phyloP scores from a whole-genome alignment of 2,797 vertebrate species.

The Poeciliopsis infans region DNA sequence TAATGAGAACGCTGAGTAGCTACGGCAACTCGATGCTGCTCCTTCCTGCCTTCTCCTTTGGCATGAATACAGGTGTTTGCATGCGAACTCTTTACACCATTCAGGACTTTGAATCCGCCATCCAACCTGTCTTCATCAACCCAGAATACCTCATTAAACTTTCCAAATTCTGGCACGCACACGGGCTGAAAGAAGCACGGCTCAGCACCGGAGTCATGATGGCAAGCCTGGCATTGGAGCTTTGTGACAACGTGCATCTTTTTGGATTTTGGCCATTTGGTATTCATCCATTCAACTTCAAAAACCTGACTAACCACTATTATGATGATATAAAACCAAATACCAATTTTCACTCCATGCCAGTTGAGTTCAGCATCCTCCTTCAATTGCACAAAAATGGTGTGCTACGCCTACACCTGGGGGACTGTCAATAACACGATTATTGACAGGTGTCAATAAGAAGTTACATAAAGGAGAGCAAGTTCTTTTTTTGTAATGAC shows the following conservation, averaged over 20 bases:
- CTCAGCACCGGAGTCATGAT: constrained; percentile 91
- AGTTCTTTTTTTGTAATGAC: constrained; percentile 28
- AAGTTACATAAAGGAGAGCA: constrained; percentile 27
- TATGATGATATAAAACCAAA: constrained; percentile 84
- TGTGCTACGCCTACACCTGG: constrained; percentile 87
- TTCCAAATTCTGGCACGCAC: constrained; percentile 85
- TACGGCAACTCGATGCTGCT: constrained; percentile 82
- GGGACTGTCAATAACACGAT: constrained; percentile 68
- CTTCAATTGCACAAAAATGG: constrained; percentile 87
- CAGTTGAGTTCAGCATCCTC: constrained; percentile 87
- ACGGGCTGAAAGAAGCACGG: constrained; percentile 82
- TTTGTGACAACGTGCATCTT: constrained; percentile 87
- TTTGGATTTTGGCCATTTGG: constrained; percentile 97
- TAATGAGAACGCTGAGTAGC: constrained; percentile 81
- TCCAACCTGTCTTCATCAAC: constrained; percentile 85
- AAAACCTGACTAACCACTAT: constrained; percentile 82
- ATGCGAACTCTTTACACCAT: constrained; percentile 86
- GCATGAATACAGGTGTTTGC: constrained; percentile 84
- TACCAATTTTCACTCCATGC: constrained; percentile 88
- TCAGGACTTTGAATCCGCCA: constrained; percentile 81
- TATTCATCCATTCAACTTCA: constrained; percentile 73
- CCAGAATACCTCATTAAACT: constrained; percentile 87
- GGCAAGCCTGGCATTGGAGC: constrained; percentile 87
- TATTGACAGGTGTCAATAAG: neutral
- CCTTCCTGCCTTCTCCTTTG: constrained; percentile 90